Evolutionary conservation across 2,888 invertebrate species (phyloP), one percentile per base, ranked within the genome.

Genomic region (Chloromyia formosa): DNA sequence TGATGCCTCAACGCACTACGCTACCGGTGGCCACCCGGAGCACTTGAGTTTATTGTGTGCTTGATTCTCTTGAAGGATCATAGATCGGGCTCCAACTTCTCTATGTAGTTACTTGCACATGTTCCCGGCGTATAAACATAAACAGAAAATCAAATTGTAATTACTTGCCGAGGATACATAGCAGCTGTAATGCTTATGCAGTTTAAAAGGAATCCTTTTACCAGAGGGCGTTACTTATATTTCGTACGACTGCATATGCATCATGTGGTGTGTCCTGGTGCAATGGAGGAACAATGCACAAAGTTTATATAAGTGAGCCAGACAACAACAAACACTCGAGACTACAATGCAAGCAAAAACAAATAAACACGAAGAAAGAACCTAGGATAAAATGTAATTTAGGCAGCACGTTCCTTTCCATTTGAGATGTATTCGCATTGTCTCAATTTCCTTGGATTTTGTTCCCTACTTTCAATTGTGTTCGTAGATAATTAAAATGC

Each of bases 121-220:
- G 27, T 35, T 35, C 27, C 27, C 7, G 3, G 27, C 27, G 27
- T 7, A 35, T 35, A 7, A 35, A 35, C 2, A 7, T 7, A 35
- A 35, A 35, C 18, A 62, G n/a, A 40, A 40, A 62, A 62, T 62
- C 62, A n/a, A 62, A 62, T 62, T 62, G 35, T 16, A 62, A 62
- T 62, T 62, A 62, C 20, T 16, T 18, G 40, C 27, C 60, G 23
- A 23, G 60, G 27, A 35, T 35, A 60, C 3, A 35, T 35, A 35
- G 27, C 27, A 35, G 27, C 40, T 62, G 62, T 62, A 42, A 4
- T 14, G 7, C 62, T 9, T 62, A 18, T 42, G 14, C 27, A 61
- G 40, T 62, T 62, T 35, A 35, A 16, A 42, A 62, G 42, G 16
- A 5, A 42, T 16, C 62, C 9, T 42, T 62, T 58, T 22, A 5